Percentiles rank a stretch among this genome's conserved stretches.
These are phyloP conservation scores for Parthenolecanium corni DNA, from an alignment of 2,888 invertebrate genomes.

Conservation along the genomic window DNA sequence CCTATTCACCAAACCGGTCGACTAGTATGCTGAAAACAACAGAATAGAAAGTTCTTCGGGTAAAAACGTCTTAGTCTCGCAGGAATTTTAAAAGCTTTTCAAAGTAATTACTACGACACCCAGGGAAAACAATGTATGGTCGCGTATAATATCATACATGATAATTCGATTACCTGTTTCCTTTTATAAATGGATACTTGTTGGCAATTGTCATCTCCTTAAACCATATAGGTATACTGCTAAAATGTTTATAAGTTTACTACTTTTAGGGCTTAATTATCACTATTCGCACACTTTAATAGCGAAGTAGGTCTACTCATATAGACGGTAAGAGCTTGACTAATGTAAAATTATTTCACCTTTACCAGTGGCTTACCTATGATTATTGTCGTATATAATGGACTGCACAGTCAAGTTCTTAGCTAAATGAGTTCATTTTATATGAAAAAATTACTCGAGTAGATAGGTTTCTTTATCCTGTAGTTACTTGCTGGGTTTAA, in stretches of 20 bases:
- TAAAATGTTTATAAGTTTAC: conserved; percentile 22
- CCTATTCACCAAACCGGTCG: not conserved
- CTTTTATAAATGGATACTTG: conserved; percentile 27
- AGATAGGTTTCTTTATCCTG: too few species aligned
- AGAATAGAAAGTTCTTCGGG: conserved; percentile 18
- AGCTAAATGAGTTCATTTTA: not conserved
- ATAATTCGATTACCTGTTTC: conserved; percentile 26
- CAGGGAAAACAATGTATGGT: conserved; percentile 17
- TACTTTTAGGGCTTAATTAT: conserved; percentile 12
- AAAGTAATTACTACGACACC: conserved; percentile 17
- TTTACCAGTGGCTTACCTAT: not conserved
- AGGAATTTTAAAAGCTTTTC: conserved; percentile 28
- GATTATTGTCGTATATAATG: not conserved
- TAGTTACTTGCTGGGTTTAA: too few species aligned
- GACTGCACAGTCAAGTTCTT: not conserved
- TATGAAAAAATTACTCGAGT: not conserved
- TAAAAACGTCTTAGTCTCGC: conserved; percentile 19
- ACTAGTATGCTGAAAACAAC: not conserved
- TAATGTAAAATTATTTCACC: conserved; percentile 12
- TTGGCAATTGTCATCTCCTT: conserved; percentile 22
- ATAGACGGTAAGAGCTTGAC: not conserved
- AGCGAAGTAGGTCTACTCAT: conserved; percentile 13
- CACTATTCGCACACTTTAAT: conserved; percentile 13
- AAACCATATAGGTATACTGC: conserved; percentile 1
- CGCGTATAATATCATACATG: conserved; percentile 17